These are phyloP conservation scores for Tinea semifulvella DNA, from an alignment of 2,888 invertebrate species.

Conservation along the genomic window DNA sequence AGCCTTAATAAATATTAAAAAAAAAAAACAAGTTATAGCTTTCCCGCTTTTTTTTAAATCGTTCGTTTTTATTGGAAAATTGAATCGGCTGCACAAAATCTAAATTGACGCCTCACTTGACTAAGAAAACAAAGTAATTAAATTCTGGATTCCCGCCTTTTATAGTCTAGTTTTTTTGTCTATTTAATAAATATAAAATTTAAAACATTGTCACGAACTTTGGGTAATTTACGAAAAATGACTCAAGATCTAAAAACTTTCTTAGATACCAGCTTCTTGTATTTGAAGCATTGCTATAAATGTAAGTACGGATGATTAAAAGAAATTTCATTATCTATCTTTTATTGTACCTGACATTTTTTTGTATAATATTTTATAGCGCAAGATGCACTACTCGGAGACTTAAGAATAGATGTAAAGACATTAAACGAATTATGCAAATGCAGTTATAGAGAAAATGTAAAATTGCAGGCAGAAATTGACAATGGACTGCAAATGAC, in stretches of 20 bases:
- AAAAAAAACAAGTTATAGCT: no score
- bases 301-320: no score
- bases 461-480: constrained; percentile 42
- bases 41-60: no score
- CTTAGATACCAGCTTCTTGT: constrained; percentile 25
- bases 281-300: constrained; percentile 36
- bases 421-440: constrained; percentile 34
- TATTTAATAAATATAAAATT: no score
- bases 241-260: constrained; percentile 36
- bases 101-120: no score
- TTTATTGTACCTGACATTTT: not conserved
- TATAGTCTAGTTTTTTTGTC: no score
- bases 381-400: constrained; percentile 37
- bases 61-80: no score
- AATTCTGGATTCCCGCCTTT: no score
- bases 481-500: constrained; percentile 39
- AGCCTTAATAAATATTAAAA: no score
- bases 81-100: no score
- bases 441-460: constrained; percentile 35
- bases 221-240: constrained; percentile 27
- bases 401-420: constrained; percentile 35
- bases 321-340: not conserved
- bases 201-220: no score
- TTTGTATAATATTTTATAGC: constrained; percentile 27
- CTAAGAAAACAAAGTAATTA: no score